Conservation (phyloP, 2,113 vertebrate species). For the Procapra przewalskii region DNA sequence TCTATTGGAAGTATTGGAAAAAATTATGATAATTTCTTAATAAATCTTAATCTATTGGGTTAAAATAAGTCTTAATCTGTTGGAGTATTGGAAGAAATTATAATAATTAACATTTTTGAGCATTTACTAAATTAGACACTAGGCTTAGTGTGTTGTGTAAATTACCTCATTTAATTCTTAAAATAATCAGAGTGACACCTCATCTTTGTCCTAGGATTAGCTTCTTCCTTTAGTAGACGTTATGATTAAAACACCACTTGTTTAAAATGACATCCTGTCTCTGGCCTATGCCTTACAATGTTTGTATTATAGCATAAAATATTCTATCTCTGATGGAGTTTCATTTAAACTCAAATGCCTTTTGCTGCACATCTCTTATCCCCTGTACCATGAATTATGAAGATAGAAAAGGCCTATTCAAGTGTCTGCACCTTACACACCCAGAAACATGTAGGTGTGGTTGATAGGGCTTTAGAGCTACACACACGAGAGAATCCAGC, state of each 20-base stretch:
- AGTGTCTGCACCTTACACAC: not conserved
- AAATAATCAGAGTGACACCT: slow-evolving; percentile 49
- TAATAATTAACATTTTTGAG: slow-evolving; percentile 43
- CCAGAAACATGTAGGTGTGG: not conserved
- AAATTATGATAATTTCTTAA: not conserved
- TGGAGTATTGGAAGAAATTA: slow-evolving; percentile 18
- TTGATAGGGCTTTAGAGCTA: not conserved
- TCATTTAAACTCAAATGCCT: slow-evolving; percentile 5
- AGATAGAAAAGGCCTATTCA: not conserved
- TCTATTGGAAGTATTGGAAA: slow-evolving; percentile 33
- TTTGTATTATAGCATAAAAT: not conserved
- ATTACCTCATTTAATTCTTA: slow-evolving; percentile 37
- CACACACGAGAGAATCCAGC: not conserved
- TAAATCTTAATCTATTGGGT: not conserved
- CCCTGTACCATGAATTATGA: not conserved
- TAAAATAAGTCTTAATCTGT: slow-evolving; percentile 62
- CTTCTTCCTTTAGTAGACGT: slow-evolving; percentile 29
- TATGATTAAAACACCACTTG: slow-evolving; percentile 45
- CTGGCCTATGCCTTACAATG: not conserved
- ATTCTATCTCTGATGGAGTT: not conserved
- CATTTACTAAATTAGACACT: slow-evolving; percentile 6
- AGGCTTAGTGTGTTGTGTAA: slow-evolving; percentile 7
- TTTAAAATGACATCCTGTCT: slow-evolving; percentile 42
- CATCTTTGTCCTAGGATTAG: slow-evolving; percentile 55
- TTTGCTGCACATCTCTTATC: not conserved